Evolutionary conservation across 2,113 vertebrate species (phyloP), one percentile per base, ranked within the genome.

Genomic region (Archocentrus centrarchus): DNA sequence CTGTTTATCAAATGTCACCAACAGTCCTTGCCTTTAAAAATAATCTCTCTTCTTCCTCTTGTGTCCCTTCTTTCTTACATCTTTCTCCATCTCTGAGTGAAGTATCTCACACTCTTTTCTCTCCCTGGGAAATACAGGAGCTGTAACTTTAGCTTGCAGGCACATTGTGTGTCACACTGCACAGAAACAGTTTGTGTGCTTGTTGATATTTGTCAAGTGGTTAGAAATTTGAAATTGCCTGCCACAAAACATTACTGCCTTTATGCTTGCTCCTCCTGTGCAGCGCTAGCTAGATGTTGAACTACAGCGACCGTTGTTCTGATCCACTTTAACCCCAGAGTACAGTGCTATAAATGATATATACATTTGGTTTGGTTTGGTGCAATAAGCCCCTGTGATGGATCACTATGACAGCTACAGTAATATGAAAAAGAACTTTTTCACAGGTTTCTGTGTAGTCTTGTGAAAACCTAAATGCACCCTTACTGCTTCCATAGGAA

Each of bases 51-150:
- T 50, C 47, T 17, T 64, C 62, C 39, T 22, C 20, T 39, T n/a
- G 35, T 41, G 10, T 41, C 17, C 8, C 17, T 24, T 47, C 39
- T 68, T 68, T 68, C 41, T 27, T 41, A 47, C 5, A 47, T 68
- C 41, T 18, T 68, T 68, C 47, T 27, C 64, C 41, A 68, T 68
- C 22, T 0, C 64, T 47, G 41, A 68, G 41, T 47, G 41, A 68
- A 68, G 39, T 68, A 68, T 68, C 64, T 27, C 22, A 47, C 63
- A 2, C 3, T 6, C 64, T 47, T 47, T 68, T 68, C 27, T 11
- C 64, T 68, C 39, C 39, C 64, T 47, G 14, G 41, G 64, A 68
- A 68, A 68, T 68, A 47, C 47, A 68, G 64, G 22, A 68, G 41
- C 22, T 5, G 15, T 47, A 27, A 22, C 15, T 68, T 68, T 1